Evolutionary conservation across 1,140 invertebrate genomes (phyloP), one percentile per base, ranked within the genome.

Genomic region (Eufriesea mexicana): DNA sequence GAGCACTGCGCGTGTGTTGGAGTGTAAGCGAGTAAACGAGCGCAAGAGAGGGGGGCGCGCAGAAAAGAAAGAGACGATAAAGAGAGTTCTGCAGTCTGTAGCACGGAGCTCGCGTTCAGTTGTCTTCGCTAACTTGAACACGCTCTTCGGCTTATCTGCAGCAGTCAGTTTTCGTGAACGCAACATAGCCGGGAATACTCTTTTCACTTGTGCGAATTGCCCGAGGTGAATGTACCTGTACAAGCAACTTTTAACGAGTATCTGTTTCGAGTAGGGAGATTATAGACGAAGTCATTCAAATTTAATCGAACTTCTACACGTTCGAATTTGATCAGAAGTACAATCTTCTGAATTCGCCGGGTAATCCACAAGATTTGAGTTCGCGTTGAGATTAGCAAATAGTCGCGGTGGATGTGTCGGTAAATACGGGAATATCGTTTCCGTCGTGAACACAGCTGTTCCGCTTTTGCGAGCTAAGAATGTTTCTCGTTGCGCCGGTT

Each of bases 401-500:
- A 35, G 62, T 59, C 6, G 18, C 25, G 10, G n/a, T 66, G 8
- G 42, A 67, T 49, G 51, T 49, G 61, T 28, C 42, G 5, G 8
- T 59, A 59, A 42, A 64, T 47, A 42, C 54, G 12, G 18, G 18
- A 23, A 76, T 28, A 49, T 12, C 18, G 64, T 64, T 79, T 55
- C 23, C 23, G 62, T 66, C 64, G 47, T n/a, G 45, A 25, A 67
- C 49, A 25, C 61, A 64, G 55, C n/a, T 57, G 28, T 66, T 54
- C 47, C 35, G 20, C 20, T 54, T 62, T 62, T 49, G 23, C 28
- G 14, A 16, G 47, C 54, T 49, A 47, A 91, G 75, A 86, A 91
- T 90, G 87, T 76, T 90, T 25, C 79, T 91, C 59, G 64, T 89
- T 8, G 45, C 84, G 49, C 81, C 90, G 42, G 76, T 81, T 57